Conservation (phyloP, 92 coral and sea anemone species). For the Micromussa lordhowensis region DNA sequence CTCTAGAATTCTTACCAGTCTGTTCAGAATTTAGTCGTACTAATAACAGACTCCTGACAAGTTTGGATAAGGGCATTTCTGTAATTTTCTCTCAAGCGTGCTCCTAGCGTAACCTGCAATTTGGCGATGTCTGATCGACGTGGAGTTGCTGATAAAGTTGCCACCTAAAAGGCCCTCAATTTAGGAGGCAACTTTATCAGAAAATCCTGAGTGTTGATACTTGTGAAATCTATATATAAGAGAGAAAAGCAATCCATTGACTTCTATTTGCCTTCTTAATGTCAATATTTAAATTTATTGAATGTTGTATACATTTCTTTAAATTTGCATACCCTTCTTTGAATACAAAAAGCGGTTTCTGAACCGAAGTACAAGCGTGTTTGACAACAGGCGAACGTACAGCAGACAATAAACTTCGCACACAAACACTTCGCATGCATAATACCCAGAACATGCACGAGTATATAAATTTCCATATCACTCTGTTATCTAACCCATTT, state of each 20-base stretch:
- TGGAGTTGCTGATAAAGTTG: not conserved
- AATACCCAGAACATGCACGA: not conserved
- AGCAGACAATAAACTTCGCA: not conserved
- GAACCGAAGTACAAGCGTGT: not conserved
- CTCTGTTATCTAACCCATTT: conserved; percentile 17
- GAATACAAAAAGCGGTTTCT: not conserved
- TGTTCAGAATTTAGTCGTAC: no score
- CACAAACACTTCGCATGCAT: not conserved
- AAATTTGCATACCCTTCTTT: conserved; percentile 22
- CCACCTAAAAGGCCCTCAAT: not conserved
- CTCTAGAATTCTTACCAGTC: not conserved
- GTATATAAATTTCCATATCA: conserved; percentile 6
- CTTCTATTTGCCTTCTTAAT: not conserved
- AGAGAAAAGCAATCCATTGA: not conserved
- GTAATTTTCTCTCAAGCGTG: not conserved
- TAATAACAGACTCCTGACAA: not conserved
- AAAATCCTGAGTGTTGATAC: not conserved
- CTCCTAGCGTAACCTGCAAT: not conserved
- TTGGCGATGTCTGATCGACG: not conserved
- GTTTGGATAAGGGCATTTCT: not conserved
- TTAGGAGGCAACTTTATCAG: no score
- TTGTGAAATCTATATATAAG: not conserved
- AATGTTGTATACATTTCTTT: not conserved
- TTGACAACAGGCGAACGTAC: no score
- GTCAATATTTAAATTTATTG: conserved; percentile 20